phyloP scores from a whole-genome alignment of 2,888 invertebrate genomes.

The Drosophila eohydei region DNA sequence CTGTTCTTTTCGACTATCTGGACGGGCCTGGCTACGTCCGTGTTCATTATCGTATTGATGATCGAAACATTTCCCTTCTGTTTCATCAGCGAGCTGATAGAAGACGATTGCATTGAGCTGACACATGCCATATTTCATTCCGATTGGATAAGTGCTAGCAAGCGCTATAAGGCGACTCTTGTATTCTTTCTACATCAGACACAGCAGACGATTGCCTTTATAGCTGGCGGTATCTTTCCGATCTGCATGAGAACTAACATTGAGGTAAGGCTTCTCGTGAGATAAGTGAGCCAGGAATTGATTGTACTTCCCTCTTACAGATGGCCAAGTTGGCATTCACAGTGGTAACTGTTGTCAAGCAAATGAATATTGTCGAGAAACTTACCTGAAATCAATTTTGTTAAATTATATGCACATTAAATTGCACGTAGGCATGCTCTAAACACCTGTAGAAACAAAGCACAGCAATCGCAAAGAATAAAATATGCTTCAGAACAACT shows the following conservation, averaged over 20 bases:
- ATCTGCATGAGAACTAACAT: constrained; percentile 50
- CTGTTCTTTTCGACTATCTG: constrained; percentile 49
- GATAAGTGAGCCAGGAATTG: background rate
- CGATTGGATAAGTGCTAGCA: constrained; percentile 46
- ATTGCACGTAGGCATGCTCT: background rate
- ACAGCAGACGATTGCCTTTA: constrained; percentile 40
- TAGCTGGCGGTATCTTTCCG: constrained; percentile 47
- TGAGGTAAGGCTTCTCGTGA: constrained; percentile 24
- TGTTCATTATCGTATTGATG: constrained; percentile 27
- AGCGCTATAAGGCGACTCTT: constrained; percentile 41
- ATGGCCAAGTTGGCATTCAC: constrained; percentile 62
- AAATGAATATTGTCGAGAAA: constrained; percentile 51
- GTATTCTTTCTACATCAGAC: constrained; percentile 38
- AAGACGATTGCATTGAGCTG: constrained; percentile 32
- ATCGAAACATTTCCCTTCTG: constrained; percentile 60
- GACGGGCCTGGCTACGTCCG: constrained; percentile 28
- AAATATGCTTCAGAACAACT: background rate
- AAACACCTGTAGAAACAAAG: background rate
- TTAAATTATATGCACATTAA: background rate
- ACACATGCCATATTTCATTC: constrained; percentile 48
- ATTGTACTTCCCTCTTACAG: constrained; percentile 14
- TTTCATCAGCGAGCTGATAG: constrained; percentile 44
- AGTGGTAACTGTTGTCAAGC: constrained; percentile 51
- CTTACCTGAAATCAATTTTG: constrained; percentile 5
- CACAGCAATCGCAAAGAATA: constrained; percentile 5